These are phyloP conservation scores for Spea multiplicata DNA, from an alignment of 2,113 vertebrate genomes.

Conservation along the genomic window DNA sequence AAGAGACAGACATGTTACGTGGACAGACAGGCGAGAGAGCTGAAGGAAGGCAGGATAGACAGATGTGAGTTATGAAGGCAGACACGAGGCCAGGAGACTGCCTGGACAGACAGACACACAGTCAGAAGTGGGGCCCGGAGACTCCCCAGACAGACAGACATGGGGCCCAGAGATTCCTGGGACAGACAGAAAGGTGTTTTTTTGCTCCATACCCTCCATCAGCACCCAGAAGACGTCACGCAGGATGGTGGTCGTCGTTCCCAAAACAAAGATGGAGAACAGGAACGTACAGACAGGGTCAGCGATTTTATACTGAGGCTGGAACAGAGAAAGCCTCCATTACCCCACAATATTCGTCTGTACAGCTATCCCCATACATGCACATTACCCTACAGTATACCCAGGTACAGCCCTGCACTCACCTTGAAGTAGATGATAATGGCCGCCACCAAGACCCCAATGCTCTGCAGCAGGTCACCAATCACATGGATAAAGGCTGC, in stretches of 20 bases:
- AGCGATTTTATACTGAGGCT: slow-evolving; percentile 94
- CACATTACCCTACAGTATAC: not conserved
- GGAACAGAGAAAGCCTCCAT: slow-evolving; percentile 36
- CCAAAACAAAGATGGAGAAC: slow-evolving; percentile 90
- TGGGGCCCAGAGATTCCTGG: no score
- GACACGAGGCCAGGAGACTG: no score
- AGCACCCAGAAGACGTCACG: slow-evolving; percentile 89
- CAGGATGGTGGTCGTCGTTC: slow-evolving; percentile 90
- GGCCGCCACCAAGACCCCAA: slow-evolving; percentile 89
- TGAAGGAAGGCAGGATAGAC: no score
- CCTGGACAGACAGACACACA: no score
- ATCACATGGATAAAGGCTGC: slow-evolving; percentile 94
- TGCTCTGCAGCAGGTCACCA: slow-evolving; percentile 92
- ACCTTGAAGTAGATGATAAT: slow-evolving; percentile 95
- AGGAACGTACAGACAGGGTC: slow-evolving; percentile 96
- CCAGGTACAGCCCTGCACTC: slow-evolving; percentile 36
- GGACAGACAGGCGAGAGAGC: no score
- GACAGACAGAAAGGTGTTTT: no score
- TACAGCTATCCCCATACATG: no score
- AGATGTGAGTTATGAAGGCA: no score
- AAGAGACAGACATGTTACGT: not conserved
- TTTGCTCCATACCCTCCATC: slow-evolving; percentile 81
- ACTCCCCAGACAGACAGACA: no score
- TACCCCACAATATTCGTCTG: not conserved
- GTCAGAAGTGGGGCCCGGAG: no score